phyloP scores from a whole-genome alignment of 2,797 vertebrate genomes.

The Pangasius mekongensis region DNA sequence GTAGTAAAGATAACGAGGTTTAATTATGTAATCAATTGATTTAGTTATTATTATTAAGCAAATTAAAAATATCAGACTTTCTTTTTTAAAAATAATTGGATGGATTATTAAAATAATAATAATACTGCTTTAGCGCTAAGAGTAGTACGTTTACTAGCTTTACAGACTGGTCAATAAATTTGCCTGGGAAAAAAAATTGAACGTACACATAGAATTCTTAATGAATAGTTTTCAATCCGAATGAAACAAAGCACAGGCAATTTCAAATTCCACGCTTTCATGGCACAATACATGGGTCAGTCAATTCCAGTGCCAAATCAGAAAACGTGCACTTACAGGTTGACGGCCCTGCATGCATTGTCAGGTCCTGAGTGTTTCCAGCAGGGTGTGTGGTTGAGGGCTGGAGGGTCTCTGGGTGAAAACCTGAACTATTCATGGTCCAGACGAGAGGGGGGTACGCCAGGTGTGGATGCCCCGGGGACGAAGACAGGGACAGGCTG shows the following conservation, averaged over 20 bases:
- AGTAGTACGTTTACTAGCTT: background rate
- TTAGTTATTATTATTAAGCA: background rate
- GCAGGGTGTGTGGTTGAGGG: background rate
- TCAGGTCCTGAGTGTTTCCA: background rate
- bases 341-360: background rate
- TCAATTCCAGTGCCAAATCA: background rate
- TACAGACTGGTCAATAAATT: background rate
- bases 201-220: background rate
- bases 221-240: background rate
- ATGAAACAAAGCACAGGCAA: background rate
- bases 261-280: background rate
- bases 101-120: background rate
- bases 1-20: background rate
- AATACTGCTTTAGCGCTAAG: background rate
- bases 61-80: background rate
- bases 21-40: background rate
- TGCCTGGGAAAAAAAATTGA: background rate
- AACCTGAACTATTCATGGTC: conserved; percentile 23
- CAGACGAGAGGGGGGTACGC: background rate
- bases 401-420: conserved; percentile 2
- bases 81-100: background rate
- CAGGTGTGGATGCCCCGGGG: conserved; percentile 41
- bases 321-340: conserved; percentile 17
- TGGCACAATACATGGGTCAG: background rate
- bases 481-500: conserved; percentile 54